phyloP scores from a whole-genome alignment of 1,140 invertebrate genomes.

The Platyscapa corneri region DNA sequence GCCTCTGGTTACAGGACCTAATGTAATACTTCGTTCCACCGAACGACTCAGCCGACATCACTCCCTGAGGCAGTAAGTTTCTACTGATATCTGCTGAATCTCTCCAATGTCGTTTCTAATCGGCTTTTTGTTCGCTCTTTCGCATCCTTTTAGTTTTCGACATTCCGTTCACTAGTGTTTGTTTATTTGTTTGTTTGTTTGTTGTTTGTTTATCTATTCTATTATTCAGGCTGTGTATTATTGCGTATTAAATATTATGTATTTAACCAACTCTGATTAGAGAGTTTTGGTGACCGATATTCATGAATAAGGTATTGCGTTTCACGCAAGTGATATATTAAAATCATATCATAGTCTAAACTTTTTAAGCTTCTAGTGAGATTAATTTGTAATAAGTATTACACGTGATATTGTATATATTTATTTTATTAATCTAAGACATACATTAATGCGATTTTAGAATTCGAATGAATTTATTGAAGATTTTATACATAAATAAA shows the following conservation, averaged over 20 bases:
- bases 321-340: background rate
- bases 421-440: too few relatives aligned
- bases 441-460: background rate
- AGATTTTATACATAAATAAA: too few relatives aligned
- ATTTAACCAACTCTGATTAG: background rate
- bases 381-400: background rate
- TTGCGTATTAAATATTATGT: background rate
- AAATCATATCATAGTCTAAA: too few relatives aligned
- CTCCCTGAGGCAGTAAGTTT: constrained; percentile 72
- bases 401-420: too few relatives aligned
- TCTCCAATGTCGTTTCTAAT: background rate
- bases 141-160: background rate
- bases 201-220: constrained; percentile 1
- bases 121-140: background rate
- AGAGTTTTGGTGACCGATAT: background rate
- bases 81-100: background rate
- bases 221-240: background rate
- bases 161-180: background rate
- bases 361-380: too few relatives aligned
- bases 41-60: constrained; percentile 70
- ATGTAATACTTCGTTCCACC: constrained; percentile 50
- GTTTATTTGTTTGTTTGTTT: background rate
- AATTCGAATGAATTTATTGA: background rate
- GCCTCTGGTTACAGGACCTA: background rate
- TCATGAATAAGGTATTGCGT: background rate